Conservation (phyloP, 2,113 vertebrate genomes). For the Erpornis zantholeuca region DNA sequence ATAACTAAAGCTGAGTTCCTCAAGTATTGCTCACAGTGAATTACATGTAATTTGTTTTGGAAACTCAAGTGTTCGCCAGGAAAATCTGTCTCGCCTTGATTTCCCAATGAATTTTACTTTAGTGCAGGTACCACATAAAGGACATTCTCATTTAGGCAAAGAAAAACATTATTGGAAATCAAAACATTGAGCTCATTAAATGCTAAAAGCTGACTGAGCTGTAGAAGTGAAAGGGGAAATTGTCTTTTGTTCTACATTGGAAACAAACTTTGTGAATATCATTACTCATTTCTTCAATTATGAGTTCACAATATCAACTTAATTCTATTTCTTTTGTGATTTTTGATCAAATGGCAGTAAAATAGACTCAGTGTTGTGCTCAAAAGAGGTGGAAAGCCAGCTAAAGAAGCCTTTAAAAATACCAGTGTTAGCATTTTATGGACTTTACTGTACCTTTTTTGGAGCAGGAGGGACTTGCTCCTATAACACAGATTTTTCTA, state of each 20-base stretch:
- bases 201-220: background rate
- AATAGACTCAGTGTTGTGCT: background rate
- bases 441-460: background rate
- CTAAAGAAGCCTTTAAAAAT: background rate
- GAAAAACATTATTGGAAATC: background rate
- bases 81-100: constrained; percentile 29
- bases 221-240: background rate
- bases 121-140: background rate
- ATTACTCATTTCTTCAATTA: background rate
- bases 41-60: background rate
- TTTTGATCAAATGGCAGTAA: background rate
- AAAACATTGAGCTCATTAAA: background rate
- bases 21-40: background rate
- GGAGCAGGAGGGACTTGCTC: background rate
- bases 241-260: background rate
- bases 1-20: background rate
- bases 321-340: background rate
- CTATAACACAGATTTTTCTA: background rate
- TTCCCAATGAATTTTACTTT: background rate
- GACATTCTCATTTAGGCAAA: background rate
- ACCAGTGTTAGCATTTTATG: background rate
- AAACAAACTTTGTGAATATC: background rate
- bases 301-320: background rate
- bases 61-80: background rate
- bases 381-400: background rate